A percentile compares a stretch with the other conserved stretches of the same genome.
Evolutionary conservation across 2,888 invertebrate genomes (phyloP).

Genomic region (Chloroclysta siterata): DNA sequence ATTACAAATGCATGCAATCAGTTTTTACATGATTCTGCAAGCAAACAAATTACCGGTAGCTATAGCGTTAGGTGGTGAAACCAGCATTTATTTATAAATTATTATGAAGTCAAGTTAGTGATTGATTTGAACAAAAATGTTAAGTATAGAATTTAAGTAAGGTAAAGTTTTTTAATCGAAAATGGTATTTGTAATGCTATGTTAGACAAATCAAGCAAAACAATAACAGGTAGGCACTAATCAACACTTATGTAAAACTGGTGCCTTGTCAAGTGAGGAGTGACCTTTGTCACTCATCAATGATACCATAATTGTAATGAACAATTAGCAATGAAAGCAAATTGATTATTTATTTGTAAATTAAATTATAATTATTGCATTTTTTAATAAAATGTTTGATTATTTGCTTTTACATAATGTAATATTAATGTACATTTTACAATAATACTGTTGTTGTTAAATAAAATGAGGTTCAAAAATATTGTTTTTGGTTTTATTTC

Average conservation of each 20-base stretch:
- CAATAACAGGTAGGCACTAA: neutral
- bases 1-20: slow-evolving; percentile 26
- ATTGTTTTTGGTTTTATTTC: slow-evolving; percentile 10
- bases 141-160: slow-evolving; percentile 16
- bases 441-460: slow-evolving; percentile 79
- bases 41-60: slow-evolving; percentile 48
- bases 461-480: slow-evolving; percentile 66
- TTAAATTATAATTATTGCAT: slow-evolving; percentile 52
- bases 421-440: slow-evolving; percentile 81
- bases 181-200: neutral
- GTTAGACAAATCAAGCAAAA: neutral
- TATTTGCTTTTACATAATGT: slow-evolving; percentile 74
- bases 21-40: slow-evolving; percentile 12
- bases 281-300: slow-evolving; percentile 13
- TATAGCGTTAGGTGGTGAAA: slow-evolving; percentile 51
- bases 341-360: slow-evolving; percentile 33
- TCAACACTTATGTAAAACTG: slow-evolving; percentile 6
- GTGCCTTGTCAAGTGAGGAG: slow-evolving; percentile 25
- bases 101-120: slow-evolving; percentile 41
- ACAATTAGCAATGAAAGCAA: slow-evolving; percentile 32
- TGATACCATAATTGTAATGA: slow-evolving; percentile 23
- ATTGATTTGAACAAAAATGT: slow-evolving; percentile 46
- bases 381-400: slow-evolving; percentile 61
- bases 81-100: slow-evolving; percentile 51
- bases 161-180: neutral